Evolutionary conservation across 2,888 invertebrate genomes (phyloP), one percentile per base, ranked within the genome.

Genomic region (Drosophila neotestacea): DNA sequence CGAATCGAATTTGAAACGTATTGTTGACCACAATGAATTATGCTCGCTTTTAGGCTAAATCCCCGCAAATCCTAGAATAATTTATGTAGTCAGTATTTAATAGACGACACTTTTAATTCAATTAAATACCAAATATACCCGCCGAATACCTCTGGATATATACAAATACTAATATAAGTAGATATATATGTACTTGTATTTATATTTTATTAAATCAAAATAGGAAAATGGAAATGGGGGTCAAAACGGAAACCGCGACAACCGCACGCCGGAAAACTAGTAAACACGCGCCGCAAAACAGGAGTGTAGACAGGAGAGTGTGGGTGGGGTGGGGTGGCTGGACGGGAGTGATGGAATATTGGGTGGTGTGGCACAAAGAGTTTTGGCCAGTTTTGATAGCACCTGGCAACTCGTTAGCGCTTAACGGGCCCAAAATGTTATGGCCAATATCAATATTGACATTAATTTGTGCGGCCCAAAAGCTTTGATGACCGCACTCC

Each of bases 381-480:
- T 48, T 36, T 66, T 36, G 42, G 50, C 38, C 76, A 48, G 48
- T 60, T 68, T 70, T 36, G 64, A 59, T 52, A 67, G 60, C 81
- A 81, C 61, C 85, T 70, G 79, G 68, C 62, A 74, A 61, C 77
- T 83, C 83, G 84, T 86, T 86, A 84, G 72, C 54, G 78, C 84
- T 72, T 70, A 86, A 72, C 77, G 47, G 69, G 63, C 69, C 78
- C 64, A 76, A 88, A 88, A 86, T 71, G 66, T 77, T 75, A 66
- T 60, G 89, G 67, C 74, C 77, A 83, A 81, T 83, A 84, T 75
- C 89, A 86, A 83, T 83, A 88, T 88, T 84, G 84, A 84, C 83
- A 84, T 80, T 88, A 83, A 88, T 83, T 87, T 88, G 76, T 56
- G 81, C 81, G 54, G 51, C 69, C 76, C 63, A 68, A 58, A 65